Evolutionary conservation across 2,888 invertebrate genomes (phyloP).

Genomic region (Tachina lurida): DNA sequence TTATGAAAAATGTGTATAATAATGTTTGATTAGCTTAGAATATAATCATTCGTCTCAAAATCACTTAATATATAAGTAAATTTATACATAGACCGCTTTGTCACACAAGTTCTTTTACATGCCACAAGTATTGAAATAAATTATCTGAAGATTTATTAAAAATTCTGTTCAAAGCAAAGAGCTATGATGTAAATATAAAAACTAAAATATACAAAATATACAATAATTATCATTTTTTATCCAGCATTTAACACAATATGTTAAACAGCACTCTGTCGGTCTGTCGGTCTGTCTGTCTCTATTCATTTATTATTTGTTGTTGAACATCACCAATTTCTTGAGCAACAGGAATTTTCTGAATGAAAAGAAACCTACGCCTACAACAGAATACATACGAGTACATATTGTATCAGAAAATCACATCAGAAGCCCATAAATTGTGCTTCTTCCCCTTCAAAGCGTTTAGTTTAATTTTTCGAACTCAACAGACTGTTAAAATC

Average conservation of each 20-base stretch:
- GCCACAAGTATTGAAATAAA: constrained; percentile 21
- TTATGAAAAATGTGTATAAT: constrained; percentile 21
- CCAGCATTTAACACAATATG: not conserved
- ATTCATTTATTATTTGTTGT: constrained; percentile 13
- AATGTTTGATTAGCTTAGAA: constrained; percentile 19
- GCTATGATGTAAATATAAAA: not conserved
- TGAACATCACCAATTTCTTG: not conserved
- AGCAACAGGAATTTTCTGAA: constrained; percentile 12
- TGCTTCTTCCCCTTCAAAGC: not conserved
- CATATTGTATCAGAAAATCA: constrained; percentile 26
- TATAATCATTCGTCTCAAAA: constrained; percentile 17
- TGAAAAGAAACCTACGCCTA: not conserved
- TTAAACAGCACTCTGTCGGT: not conserved
- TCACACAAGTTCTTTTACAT: not conserved
- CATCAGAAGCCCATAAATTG: constrained; percentile 12
- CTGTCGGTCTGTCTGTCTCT: not conserved
- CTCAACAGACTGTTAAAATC: not conserved
- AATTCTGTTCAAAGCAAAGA: not conserved
- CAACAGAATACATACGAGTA: not conserved
- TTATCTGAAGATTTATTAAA: constrained; percentile 22
- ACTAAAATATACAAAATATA: not conserved
- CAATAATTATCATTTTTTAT: not conserved
- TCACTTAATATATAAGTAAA: not conserved
- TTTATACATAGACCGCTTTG: not conserved
- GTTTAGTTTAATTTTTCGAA: not conserved